Evolutionary conservation across 2,888 invertebrate genomes (phyloP).

Genomic region (Nematopogon swammerdamellus): DNA sequence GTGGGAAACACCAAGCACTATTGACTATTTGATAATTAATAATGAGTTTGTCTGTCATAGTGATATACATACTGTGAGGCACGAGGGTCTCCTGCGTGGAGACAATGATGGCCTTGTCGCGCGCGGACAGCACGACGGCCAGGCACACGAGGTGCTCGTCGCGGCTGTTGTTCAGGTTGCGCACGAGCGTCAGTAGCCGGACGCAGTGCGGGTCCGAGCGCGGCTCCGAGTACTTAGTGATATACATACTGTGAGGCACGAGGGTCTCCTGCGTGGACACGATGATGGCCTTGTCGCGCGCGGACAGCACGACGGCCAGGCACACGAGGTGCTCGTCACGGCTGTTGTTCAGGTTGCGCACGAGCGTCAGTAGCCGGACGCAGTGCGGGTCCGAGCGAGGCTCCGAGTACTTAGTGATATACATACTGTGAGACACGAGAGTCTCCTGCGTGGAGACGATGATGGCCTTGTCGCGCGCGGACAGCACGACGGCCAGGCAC

Average conservation of each 20-base stretch:
- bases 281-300: constrained; percentile 89
- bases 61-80: constrained; percentile 75
- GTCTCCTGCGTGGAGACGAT: constrained; percentile 95
- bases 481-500: constrained; percentile 79
- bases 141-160: constrained; percentile 84
- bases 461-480: constrained; percentile 88
- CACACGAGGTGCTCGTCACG: constrained; percentile 82
- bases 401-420: constrained; percentile 86
- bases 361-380: constrained; percentile 86
- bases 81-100: constrained; percentile 92
- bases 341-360: constrained; percentile 73
- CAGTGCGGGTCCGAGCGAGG: constrained; percentile 91
- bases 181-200: constrained; percentile 83
- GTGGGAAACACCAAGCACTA: too few relatives aligned
- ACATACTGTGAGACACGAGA: constrained; percentile 78
- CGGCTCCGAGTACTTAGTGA: constrained; percentile 92
- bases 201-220: constrained; percentile 93
- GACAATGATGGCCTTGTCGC: constrained; percentile 91
- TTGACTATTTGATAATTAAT: too few relatives aligned
- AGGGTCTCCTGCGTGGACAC: constrained; percentile 93
- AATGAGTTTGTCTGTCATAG: too few relatives aligned
- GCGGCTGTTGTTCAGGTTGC: constrained; percentile 71
- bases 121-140: constrained; percentile 78
- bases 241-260: constrained; percentile 75
- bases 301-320: constrained; percentile 78